Evolutionary conservation across 2,888 invertebrate genomes (phyloP), one percentile per base, ranked within the genome.

Genomic region (Hirtodrosophila confusa): DNA sequence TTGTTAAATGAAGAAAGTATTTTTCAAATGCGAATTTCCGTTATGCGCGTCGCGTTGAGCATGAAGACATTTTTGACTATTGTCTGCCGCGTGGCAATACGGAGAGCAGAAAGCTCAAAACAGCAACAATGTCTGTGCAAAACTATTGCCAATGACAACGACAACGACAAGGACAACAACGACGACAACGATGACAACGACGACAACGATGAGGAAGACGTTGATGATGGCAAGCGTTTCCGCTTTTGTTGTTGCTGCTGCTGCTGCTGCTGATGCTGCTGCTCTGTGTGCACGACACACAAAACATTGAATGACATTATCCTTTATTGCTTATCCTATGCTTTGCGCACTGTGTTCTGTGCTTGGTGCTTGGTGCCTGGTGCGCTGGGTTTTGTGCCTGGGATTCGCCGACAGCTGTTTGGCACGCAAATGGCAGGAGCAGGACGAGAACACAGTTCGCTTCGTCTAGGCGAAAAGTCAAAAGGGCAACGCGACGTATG

Each of bases 251-350:
- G 63, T 45, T 66, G 60, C 39, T 64, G 29, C 36, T 64, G 54
- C 43, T 39, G 53, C 27, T 62, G 48, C 39, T 58, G 43, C 35
- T 35, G 39, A 41, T 63, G 43, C 47, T 50, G 50, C 35, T 67
- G 58, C 58, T 73, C 63, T 79, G 58, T 72, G 74, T 65, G 75
- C 66, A 66, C 77, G 69, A 80, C 82, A 85, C 76, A 82, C 86
- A 87, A 83, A 86, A 86, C 86, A 88, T 85, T 85, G 89, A 86
- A 88, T 88, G 88, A 84, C 89, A 89, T 89, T 89, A 88, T 87
- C 88, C 88, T 88, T 89, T 89, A 88, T 87, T 89, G 87, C 89
- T 89, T 88, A 87, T 89, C 87, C 87, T 70, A 85, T 78, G 87
- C 82, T 80, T 72, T 68, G 71, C 74, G 40, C 57, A 70, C 60